Percentiles rank a stretch among this genome's conserved stretches.
These are phyloP conservation scores for Heliconius himera DNA, from an alignment of 1,140 invertebrate species.

Conservation along the genomic window DNA sequence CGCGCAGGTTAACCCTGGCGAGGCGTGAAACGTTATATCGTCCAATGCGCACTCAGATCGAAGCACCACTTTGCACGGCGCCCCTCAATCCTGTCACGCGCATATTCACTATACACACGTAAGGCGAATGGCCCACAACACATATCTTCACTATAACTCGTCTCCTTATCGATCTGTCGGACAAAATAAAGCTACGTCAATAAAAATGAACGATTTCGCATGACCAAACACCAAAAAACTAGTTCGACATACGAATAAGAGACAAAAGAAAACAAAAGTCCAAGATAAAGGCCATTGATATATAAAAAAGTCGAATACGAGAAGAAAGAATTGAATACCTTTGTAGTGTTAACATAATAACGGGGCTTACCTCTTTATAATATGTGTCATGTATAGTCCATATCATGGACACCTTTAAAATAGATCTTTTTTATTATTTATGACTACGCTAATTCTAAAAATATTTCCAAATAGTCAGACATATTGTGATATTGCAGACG, in stretches of 20 bases:
- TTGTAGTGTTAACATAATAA: conserved; percentile 47
- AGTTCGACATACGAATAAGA: conserved; percentile 62
- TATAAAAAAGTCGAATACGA: conserved; percentile 75
- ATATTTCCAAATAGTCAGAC: conserved; percentile 81
- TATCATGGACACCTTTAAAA: conserved; percentile 60
- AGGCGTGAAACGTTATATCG: conserved; percentile 52
- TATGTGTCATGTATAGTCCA: conserved; percentile 70
- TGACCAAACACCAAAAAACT: conserved; percentile 59
- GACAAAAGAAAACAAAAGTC: conserved; percentile 79
- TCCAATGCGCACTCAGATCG: conserved; percentile 56
- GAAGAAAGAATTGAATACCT: conserved; percentile 63
- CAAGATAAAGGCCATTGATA: conserved; percentile 79
- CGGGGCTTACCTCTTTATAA: conserved; percentile 58
- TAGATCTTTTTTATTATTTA: conserved; percentile 60
- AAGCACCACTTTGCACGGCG: conserved; percentile 54
- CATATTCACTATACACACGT: conserved; percentile 68
- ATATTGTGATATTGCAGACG: conserved; percentile 82
- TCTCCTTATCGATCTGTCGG: conserved; percentile 77
- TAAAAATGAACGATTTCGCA: conserved; percentile 54
- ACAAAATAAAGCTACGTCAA: conserved; percentile 71
- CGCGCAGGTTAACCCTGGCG: conserved; percentile 54
- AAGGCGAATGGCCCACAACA: conserved; percentile 62
- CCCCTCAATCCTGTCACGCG: conserved; percentile 69
- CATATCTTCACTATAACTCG: conserved; percentile 69
- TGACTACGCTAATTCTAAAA: conserved; percentile 73